phyloP scores from a whole-genome alignment of 2,888 invertebrate genomes.

The Hydrotaea cyrtoneurina region DNA sequence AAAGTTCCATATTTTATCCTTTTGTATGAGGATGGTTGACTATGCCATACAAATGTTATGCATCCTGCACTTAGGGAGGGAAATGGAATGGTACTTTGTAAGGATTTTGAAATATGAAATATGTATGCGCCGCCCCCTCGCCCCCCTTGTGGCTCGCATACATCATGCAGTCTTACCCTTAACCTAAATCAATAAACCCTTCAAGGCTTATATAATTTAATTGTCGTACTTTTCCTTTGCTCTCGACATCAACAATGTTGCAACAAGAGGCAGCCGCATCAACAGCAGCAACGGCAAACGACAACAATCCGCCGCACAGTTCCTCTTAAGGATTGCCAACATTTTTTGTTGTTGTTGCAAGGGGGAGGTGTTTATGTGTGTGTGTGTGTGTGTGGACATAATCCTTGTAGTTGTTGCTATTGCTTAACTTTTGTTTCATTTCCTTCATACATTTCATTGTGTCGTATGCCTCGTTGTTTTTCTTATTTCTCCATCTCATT shows the following conservation, averaged over 20 bases:
- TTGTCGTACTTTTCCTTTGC: slow-evolving; percentile 54
- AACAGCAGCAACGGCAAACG: slow-evolving; percentile 61
- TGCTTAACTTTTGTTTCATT: slow-evolving; percentile 26
- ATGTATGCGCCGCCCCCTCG: neutral
- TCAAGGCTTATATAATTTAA: slow-evolving; percentile 61
- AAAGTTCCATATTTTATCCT: neutral
- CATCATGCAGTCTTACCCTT: slow-evolving; percentile 37
- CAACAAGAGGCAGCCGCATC: slow-evolving; percentile 13
- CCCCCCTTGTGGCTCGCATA: neutral
- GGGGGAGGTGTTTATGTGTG: too few relatives aligned
- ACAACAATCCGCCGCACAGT: neutral
- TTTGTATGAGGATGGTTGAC: neutral
- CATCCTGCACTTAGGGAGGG: neutral
- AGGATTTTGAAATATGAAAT: slow-evolving; percentile 10
- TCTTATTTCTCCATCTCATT: slow-evolving; percentile 41
- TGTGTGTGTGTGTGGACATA: neutral
- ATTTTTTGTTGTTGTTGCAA: neutral
- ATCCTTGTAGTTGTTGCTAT: neutral
- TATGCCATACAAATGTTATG: neutral
- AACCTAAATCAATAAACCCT: slow-evolving; percentile 50
- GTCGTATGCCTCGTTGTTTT: neutral
- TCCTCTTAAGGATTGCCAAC: neutral
- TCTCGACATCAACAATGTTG: slow-evolving; percentile 25
- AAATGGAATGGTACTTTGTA: slow-evolving; percentile 11
- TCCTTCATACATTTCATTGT: slow-evolving; percentile 44